Conservation (phyloP, 2,888 invertebrate genomes). For the Lithophane leautieri region DNA sequence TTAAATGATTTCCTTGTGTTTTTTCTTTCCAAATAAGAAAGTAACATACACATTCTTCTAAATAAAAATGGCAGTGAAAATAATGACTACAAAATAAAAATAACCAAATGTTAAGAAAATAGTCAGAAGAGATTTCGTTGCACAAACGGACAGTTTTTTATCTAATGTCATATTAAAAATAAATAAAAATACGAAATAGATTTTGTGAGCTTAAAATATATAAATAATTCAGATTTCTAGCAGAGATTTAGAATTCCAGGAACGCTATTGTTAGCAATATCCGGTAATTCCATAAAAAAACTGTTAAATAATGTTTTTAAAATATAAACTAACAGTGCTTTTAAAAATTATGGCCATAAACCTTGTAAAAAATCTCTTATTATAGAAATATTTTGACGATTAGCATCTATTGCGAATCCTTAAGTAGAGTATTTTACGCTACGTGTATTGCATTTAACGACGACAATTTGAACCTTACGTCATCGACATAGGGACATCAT, state of each 20-base stretch:
- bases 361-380: slow-evolving; percentile 28
- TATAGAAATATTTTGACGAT: slow-evolving; percentile 5
- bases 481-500: neutral
- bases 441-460: slow-evolving; percentile 27
- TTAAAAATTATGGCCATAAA: slow-evolving; percentile 31
- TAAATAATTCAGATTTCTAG: slow-evolving; percentile 51
- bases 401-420: slow-evolving; percentile 48
- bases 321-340: slow-evolving; percentile 7
- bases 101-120: neutral
- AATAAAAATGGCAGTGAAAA: slow-evolving; percentile 54
- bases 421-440: slow-evolving; percentile 58
- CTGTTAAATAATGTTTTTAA: neutral
- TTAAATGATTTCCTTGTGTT: neutral
- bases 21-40: neutral
- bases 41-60: neutral
- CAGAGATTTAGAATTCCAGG: slow-evolving; percentile 40
- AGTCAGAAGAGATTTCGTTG: slow-evolving; percentile 42
- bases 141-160: slow-evolving; percentile 17
- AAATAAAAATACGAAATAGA: slow-evolving; percentile 22
- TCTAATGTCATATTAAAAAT: slow-evolving; percentile 18
- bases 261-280: slow-evolving; percentile 17
- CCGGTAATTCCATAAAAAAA: neutral
- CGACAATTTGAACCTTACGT: slow-evolving; percentile 17
- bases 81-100: slow-evolving; percentile 32
- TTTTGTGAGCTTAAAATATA: slow-evolving; percentile 34